A percentile compares a stretch with the other conserved stretches of the same genome.
Conservation (phyloP, 1,140 invertebrate genomes). For the Proctacanthus coquilletti region DNA sequence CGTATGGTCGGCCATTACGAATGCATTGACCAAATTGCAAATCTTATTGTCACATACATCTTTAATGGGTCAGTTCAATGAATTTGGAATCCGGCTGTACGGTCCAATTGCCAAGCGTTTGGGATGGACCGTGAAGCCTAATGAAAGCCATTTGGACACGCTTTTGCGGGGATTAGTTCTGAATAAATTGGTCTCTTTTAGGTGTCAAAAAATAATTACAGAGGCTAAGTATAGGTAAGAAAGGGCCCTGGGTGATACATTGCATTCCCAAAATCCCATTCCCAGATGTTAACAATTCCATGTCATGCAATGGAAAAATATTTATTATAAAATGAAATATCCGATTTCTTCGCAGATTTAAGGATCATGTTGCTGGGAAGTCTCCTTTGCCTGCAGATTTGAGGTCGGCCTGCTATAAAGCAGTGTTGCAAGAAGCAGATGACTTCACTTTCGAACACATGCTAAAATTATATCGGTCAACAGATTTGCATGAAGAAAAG, state of each 20-base stretch:
- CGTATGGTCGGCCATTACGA: conserved; percentile 79
- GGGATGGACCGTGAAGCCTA: conserved; percentile 60
- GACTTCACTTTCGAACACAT: conserved; percentile 58
- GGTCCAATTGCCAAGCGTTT: conserved; percentile 48
- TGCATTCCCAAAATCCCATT: no score
- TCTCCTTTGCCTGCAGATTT: conserved; percentile 72
- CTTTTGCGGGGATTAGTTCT: conserved; percentile 73
- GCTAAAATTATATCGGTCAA: conserved; percentile 65
- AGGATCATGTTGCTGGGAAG: conserved; percentile 44
- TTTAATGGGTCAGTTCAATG: conserved; percentile 52
- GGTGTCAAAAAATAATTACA: conserved; percentile 55
- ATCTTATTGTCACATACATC: conserved; percentile 64
- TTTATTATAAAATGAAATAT: no score
- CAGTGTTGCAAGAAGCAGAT: conserved; percentile 57
- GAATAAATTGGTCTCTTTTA: conserved; percentile 60
- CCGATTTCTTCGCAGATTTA: conserved; percentile 49
- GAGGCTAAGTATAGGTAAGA: conserved; percentile 52
- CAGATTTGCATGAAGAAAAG: conserved; percentile 86
- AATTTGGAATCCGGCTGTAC: conserved; percentile 54
- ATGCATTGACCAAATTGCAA: conserved; percentile 57
- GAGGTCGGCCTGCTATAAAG: conserved; percentile 70
- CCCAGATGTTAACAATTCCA: no score
- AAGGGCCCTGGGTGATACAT: no score
- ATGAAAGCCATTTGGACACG: conserved; percentile 68
- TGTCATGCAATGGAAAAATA: no score